Percentiles rank a stretch among this genome's conserved stretches.
Conservation (phyloP, 2,888 invertebrate genomes). For the Saturnia japonica region DNA sequence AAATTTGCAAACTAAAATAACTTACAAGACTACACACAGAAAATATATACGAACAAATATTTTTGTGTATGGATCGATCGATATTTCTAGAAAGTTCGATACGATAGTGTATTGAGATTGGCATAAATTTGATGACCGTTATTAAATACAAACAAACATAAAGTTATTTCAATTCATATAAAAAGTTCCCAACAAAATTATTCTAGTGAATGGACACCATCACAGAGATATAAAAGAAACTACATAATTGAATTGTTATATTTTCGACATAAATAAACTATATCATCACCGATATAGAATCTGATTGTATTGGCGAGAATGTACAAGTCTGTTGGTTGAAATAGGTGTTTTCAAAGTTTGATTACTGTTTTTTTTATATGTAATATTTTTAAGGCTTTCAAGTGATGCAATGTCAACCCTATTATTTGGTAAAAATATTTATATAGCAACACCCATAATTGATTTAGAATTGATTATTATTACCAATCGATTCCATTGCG, state of each 20-base stretch:
- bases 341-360: too few species aligned
- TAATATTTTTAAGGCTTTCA: too few species aligned
- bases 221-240: too few species aligned
- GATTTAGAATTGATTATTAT: background rate
- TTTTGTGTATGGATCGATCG: background rate
- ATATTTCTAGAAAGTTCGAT: background rate
- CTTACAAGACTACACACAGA: background rate
- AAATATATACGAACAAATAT: background rate
- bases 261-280: background rate
- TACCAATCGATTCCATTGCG: too few species aligned
- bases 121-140: background rate
- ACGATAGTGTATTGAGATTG: background rate
- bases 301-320: too few species aligned
- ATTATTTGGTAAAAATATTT: too few species aligned
- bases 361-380: too few species aligned
- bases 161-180: background rate
- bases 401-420: too few species aligned
- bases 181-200: background rate
- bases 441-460: too few species aligned
- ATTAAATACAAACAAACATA: conserved; percentile 2
- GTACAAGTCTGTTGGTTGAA: too few species aligned
- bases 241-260: background rate
- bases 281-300: too few species aligned
- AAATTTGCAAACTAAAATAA: background rate
- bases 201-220: background rate